These are phyloP conservation scores for Tetrapedia diversipes DNA, from an alignment of 2,888 invertebrate species.

Conservation along the genomic window DNA sequence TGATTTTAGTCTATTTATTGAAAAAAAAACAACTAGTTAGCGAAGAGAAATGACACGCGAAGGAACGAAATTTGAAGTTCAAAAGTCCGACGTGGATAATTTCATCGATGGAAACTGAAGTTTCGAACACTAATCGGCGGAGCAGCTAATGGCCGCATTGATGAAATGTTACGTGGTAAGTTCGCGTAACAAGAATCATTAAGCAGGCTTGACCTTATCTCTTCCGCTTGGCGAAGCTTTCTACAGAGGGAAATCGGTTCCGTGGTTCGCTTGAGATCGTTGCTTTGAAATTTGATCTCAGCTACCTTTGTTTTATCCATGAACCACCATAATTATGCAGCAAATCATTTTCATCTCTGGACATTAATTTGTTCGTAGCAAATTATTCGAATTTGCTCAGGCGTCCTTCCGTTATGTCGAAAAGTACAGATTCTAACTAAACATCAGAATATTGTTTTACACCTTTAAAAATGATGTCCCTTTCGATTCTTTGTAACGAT, in stretches of 20 bases:
- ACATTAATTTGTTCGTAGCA: too few species aligned
- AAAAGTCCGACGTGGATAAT: neutral
- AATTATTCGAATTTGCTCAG: too few species aligned
- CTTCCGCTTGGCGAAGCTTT: slow-evolving; percentile 53
- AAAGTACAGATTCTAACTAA: too few species aligned
- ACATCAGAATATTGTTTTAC: too few species aligned
- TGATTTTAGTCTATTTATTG: too few species aligned
- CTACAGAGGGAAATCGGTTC: slow-evolving; percentile 30
- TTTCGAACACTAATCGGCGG: slow-evolving; percentile 33
- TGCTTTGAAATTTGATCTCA: too few species aligned
- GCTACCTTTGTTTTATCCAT: neutral
- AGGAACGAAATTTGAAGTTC: slow-evolving; percentile 1
- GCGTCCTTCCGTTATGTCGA: too few species aligned
- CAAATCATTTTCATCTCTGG: too few species aligned
- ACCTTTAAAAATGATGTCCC: too few species aligned
- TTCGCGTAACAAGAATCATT: slow-evolving; percentile 48
- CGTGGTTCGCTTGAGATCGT: slow-evolving; percentile 37
- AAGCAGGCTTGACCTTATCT: slow-evolving; percentile 51
- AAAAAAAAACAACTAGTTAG: too few species aligned
- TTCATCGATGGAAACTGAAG: slow-evolving; percentile 21
- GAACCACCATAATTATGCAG: too few species aligned
- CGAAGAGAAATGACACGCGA: neutral
- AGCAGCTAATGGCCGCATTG: slow-evolving; percentile 36
- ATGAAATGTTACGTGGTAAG: slow-evolving; percentile 42
- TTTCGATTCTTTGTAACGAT: too few species aligned